Percentiles rank a stretch among this genome's conserved stretches.
Evolutionary conservation across 2,888 invertebrate genomes (phyloP).

Genomic region (Schizotus pectinicornis): DNA sequence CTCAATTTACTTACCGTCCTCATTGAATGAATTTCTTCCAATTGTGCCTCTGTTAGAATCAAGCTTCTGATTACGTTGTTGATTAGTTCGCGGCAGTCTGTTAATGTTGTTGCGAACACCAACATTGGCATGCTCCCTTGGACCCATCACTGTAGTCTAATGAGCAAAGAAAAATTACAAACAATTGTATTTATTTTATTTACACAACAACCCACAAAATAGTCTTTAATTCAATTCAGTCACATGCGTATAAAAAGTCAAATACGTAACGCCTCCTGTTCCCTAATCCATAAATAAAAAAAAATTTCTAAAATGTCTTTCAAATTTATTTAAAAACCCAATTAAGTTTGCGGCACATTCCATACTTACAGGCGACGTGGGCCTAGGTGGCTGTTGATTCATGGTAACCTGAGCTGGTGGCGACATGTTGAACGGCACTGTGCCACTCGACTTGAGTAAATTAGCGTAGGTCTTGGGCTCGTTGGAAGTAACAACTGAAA

Average conservation of each 20-base stretch:
- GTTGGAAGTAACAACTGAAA: constrained; percentile 52
- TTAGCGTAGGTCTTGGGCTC: constrained; percentile 90
- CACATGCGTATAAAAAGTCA: too few species aligned
- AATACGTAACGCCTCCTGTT: too few species aligned
- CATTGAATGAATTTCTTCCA: constrained; percentile 49
- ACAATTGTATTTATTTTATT: background rate
- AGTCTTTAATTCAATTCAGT: too few species aligned
- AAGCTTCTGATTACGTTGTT: constrained; percentile 46
- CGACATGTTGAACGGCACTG: constrained; percentile 39
- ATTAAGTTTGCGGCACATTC: constrained; percentile 10
- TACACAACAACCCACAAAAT: too few species aligned
- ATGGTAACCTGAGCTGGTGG: constrained; percentile 39
- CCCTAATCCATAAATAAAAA: too few species aligned
- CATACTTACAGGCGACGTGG: constrained; percentile 58
- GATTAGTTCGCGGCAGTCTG: constrained; percentile 27
- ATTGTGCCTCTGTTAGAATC: constrained; percentile 44
- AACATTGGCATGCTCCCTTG: constrained; percentile 23
- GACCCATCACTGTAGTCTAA: constrained; percentile 10
- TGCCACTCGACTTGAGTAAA: constrained; percentile 72
- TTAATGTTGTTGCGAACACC: constrained; percentile 27
- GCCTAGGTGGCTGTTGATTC: constrained; percentile 47
- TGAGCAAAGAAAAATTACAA: background rate
- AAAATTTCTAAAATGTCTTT: too few species aligned
- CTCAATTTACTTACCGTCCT: constrained; percentile 42
- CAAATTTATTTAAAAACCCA: too few species aligned